Evolutionary conservation across 2,797 vertebrate genomes (phyloP).

Genomic region (Danio kyathit): DNA sequence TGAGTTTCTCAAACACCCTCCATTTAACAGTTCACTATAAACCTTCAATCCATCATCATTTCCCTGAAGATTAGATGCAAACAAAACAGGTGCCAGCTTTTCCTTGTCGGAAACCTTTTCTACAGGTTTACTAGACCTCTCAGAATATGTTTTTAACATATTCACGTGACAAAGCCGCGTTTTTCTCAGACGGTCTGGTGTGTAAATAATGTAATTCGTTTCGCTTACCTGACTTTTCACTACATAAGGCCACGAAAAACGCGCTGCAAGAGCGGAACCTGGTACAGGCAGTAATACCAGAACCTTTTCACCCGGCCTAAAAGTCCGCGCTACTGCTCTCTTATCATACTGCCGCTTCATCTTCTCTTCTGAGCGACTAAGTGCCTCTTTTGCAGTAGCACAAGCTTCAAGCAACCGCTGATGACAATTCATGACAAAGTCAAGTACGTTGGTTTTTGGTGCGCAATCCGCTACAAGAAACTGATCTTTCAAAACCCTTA

Average conservation of each 20-base stretch:
- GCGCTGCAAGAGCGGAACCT: background rate
- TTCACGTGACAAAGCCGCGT: background rate
- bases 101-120: too few relatives aligned
- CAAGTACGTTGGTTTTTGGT: background rate
- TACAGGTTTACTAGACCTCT: too few relatives aligned
- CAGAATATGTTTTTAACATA: too few relatives aligned
- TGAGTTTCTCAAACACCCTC: too few relatives aligned
- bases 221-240: background rate
- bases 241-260: background rate
- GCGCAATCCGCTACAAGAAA: background rate
- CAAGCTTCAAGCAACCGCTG: background rate
- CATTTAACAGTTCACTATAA: too few relatives aligned
- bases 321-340: background rate
- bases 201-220: constrained; percentile 18
- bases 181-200: constrained; percentile 6
- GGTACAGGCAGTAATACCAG: constrained; percentile 1
- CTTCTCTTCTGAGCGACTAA: background rate
- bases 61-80: too few relatives aligned
- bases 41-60: too few relatives aligned
- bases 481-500: background rate
- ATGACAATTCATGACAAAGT: background rate
- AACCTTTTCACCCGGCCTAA: background rate
- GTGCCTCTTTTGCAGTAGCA: too few relatives aligned
- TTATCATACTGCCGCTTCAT: constrained; percentile 15
- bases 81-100: too few relatives aligned